Evolutionary conservation across 1,140 invertebrate species (phyloP), one percentile per base, ranked within the genome.

Genomic region (Drosophila saltans): DNA sequence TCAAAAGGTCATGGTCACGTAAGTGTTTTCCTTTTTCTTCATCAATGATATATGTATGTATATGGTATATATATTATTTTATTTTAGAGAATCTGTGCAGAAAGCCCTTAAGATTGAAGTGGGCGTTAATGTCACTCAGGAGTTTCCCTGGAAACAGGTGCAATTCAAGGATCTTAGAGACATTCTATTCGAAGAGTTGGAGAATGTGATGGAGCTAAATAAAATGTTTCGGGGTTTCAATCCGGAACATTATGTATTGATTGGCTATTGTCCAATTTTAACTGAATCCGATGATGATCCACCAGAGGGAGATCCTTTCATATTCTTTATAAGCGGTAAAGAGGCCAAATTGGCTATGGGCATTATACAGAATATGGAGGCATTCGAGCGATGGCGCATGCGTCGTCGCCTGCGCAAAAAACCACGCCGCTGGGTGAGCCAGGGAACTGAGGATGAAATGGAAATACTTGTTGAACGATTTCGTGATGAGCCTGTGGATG

Each of bases 121-220:
- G 59, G 94, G 94, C 11, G 72, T 91, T 1, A 93, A 94, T 81
- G 93, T 97, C 0, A 96, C 94, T 0, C 94, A 95, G 9, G 96
- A 97, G 90, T 95, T 94, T 85, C 95, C 96, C 1, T 97, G 96
- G 96, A 95, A 94, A 58, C 93, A 92, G 64, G 91, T 96, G 0
- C 92, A 92, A 4, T 96, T 95, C 90, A 93, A 94, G 57, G 90
- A 94, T 36, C 93, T 96, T 6, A 92, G 94, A 45, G 95, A 96
- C 64, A 93, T 94, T 52, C 78, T 95, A 1, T 85, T 94, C 40
- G 85, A 93, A 0, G 93, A 94, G 30, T 33, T 90, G 21, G 78
- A 90, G 28, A 78, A 93, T 7, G 91, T 94, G 6, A 92, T 93
- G 7, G 80, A 93, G 0, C 86, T 94, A 2, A 80, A 83, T 21